Evolutionary conservation across 2,113 vertebrate species (phyloP).

Genomic region (Elephantulus edwardii): DNA sequence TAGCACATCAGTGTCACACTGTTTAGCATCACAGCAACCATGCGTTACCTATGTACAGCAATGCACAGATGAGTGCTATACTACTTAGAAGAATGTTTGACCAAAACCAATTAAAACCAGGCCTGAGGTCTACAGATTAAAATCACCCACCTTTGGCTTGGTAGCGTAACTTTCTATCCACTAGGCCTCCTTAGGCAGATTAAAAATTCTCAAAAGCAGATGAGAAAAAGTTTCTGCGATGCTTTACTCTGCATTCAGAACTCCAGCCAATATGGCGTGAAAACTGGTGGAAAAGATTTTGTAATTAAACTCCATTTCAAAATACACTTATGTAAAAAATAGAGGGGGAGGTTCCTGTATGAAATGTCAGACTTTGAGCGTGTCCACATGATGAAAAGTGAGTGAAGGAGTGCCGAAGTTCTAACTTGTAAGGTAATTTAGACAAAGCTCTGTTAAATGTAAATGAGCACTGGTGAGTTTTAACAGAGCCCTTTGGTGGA

Average conservation of each 20-base stretch:
- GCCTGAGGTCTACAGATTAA: no score
- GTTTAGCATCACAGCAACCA: no score
- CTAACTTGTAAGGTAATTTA: neutral
- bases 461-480: neutral
- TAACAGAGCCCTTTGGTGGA: neutral
- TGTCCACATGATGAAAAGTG: conserved; percentile 26
- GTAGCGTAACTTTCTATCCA: no score
- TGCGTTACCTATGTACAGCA: no score
- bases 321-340: conserved; percentile 46
- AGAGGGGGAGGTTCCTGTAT: neutral
- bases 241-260: neutral
- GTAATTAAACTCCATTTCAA: conserved; percentile 54
- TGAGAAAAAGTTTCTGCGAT: neutral
- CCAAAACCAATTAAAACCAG: no score
- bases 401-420: conserved; percentile 5
- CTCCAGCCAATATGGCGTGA: neutral
- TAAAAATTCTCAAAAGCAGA: neutral
- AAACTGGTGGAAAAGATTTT: conserved; percentile 46
- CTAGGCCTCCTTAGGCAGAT: neutral
- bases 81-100: no score
- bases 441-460: conserved; percentile 39
- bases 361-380: neutral
- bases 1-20: no score
- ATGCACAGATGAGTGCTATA: no score
- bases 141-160: no score